A percentile compares a stretch with the other conserved stretches of the same genome.
Evolutionary conservation across 2,797 vertebrate genomes (phyloP).

Genomic region (Phrynocephalus vlangalii): DNA sequence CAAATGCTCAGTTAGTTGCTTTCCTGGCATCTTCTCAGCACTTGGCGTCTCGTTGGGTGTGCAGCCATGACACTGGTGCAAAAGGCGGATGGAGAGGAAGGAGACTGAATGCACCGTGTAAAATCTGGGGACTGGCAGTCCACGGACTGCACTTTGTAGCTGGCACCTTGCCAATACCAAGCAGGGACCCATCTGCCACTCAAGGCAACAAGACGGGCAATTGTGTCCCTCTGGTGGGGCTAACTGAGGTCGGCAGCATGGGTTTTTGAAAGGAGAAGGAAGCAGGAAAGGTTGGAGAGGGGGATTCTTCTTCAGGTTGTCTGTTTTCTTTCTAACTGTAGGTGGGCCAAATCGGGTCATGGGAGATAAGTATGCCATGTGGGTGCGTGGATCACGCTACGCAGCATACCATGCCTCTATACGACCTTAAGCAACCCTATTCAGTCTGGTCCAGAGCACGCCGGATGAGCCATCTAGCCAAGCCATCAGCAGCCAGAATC

Average conservation of each 20-base stretch:
- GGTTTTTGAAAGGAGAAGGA: not conserved
- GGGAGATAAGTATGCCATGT: too few relatives aligned
- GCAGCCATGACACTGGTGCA: constrained; percentile 53
- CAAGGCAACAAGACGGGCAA: not conserved
- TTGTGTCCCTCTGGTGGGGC: not conserved
- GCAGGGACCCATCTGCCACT: not conserved
- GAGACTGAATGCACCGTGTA: not conserved
- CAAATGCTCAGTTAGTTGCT: constrained; percentile 62
- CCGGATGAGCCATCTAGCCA: too few relatives aligned
- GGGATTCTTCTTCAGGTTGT: too few relatives aligned
- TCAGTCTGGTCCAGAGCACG: not conserved
- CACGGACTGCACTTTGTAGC: not conserved
- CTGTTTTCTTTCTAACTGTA: too few relatives aligned
- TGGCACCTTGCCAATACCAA: not conserved
- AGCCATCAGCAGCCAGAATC: too few relatives aligned
- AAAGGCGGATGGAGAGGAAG: constrained; percentile 26
- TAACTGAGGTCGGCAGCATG: not conserved
- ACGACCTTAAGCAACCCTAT: too few relatives aligned
- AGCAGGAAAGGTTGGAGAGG: too few relatives aligned
- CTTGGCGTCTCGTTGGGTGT: accelerated
- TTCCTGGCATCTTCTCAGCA: constrained; percentile 53
- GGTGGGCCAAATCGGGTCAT: too few relatives aligned
- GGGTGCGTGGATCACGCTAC: too few relatives aligned
- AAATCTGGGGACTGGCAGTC: not conserved
- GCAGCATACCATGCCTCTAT: too few relatives aligned